Conservation (phyloP, 1,140 invertebrate species). For the Maconellicoccus hirsutus region DNA sequence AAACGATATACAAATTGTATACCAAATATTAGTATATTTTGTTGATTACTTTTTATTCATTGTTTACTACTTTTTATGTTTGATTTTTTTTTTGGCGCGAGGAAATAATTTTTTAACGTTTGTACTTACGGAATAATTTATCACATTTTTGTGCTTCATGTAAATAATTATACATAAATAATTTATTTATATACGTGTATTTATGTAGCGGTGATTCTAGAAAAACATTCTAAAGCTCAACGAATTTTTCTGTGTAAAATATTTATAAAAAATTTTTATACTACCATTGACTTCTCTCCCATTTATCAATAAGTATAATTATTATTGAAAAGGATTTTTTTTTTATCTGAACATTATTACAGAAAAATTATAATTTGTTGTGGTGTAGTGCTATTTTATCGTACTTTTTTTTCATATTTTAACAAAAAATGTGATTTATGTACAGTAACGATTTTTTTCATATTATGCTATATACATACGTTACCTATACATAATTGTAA, state of each 20-base stretch:
- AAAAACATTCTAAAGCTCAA: background rate
- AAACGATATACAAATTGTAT: background rate
- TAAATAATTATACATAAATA: background rate
- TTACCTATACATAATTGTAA: background rate
- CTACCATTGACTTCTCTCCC: too few species aligned
- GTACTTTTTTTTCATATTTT: background rate
- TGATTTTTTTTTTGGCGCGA: background rate
- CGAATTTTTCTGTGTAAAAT: background rate
- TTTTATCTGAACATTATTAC: too few species aligned
- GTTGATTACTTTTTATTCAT: background rate
- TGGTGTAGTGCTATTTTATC: background rate
- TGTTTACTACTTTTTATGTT: background rate
- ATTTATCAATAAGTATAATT: too few species aligned
- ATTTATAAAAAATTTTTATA: background rate
- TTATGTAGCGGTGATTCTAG: background rate
- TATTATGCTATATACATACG: background rate
- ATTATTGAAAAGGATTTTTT: too few species aligned
- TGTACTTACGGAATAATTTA: background rate
- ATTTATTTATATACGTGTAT: too few species aligned
- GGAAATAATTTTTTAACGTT: background rate
- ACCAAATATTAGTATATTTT: constrained; percentile 1
- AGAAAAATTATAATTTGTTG: too few species aligned
- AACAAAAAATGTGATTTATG: background rate
- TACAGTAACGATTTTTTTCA: background rate
- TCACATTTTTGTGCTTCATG: background rate